Evolutionary conservation across 2,797 vertebrate genomes (phyloP), one percentile per base, ranked within the genome.

Genomic region (Mallotus villosus): DNA sequence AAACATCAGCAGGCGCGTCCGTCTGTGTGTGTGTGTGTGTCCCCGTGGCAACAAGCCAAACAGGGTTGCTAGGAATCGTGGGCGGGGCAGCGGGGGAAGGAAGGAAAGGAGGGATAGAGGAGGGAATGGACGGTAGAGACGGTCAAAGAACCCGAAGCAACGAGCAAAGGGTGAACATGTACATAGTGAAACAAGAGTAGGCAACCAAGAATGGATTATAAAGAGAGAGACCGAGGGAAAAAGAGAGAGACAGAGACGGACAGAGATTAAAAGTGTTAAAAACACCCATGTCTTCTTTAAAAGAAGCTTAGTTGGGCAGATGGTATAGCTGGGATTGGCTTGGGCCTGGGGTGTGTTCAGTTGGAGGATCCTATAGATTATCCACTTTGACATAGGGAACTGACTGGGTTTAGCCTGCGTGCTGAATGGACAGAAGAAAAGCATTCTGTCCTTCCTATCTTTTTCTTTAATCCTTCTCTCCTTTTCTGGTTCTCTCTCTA

Each of bases 1-100:
- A 91, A 91, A 91, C 87, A 89, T 84, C 74, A 24, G 77, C 80
- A 81, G 84, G 83, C 78, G 76, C 83, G 84, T 87, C 78, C 19
- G 22, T 76, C 59, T 62, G 60, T 29, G 60, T 46, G 46, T 57
- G 59, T 73, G 81, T 8, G 46, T 70, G 77, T 82, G 76, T 75
- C 73, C 85, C 66, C 51, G 58, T 87, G 88, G 89, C 90, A 87
- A 51, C 34, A 5, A 73, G 87, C 89, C 88, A 89, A 80, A 68
- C 25, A 78, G 82, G 75, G 68, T 82, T 58, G 19, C 46, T 58
- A 22, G 19, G 19, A 79, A 70, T 81, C 71, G 57, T 73, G 77
- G 16, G 25, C 17, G 78, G 75, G 62, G 53, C 32, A 83, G 86
- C 21, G 72, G 80, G 73, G 82, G 68, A 1, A 37, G 2, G 21